Percentiles rank a stretch among this genome's conserved stretches.
Conservation (phyloP, 2,797 vertebrate genomes). For the Tympanoctomys barrerae region DNA sequence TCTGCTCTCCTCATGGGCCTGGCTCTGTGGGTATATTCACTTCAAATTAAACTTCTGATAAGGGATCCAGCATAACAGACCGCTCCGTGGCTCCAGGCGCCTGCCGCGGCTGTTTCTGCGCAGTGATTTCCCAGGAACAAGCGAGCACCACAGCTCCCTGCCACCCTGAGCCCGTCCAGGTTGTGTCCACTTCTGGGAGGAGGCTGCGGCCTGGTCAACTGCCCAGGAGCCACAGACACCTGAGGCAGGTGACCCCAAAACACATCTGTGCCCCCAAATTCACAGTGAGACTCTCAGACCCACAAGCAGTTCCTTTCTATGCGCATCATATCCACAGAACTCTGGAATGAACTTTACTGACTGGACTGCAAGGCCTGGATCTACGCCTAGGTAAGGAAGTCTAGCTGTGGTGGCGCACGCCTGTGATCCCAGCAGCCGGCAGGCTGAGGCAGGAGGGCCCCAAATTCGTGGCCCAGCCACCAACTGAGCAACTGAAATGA, state of each 20-base stretch:
- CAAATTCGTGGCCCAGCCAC: background rate
- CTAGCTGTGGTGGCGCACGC: background rate
- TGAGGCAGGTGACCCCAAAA: background rate
- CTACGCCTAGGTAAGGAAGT: background rate
- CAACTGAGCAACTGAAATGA: background rate
- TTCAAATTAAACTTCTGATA: background rate
- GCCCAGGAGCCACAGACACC: background rate
- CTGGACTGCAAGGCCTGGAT: background rate
- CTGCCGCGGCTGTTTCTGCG: constrained; percentile 16
- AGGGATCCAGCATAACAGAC: background rate
- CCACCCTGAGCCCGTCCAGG: background rate
- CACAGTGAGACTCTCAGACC: background rate
- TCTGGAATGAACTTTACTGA: background rate
- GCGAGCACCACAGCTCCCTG: background rate
- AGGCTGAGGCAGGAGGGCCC: background rate
- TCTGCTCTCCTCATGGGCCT: constrained; percentile 40
- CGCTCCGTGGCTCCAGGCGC: background rate
- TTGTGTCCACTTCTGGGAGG: background rate
- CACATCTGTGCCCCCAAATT: background rate
- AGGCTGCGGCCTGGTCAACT: background rate
- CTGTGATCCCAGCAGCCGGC: background rate
- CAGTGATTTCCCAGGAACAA: background rate
- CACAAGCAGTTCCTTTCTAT: background rate
- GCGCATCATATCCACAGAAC: background rate
- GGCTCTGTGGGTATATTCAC: constrained; percentile 11